Percentiles rank a stretch among this genome's conserved stretches.
phyloP scores from a whole-genome alignment of 2,888 invertebrate genomes.

The Cosmia trapezina region DNA sequence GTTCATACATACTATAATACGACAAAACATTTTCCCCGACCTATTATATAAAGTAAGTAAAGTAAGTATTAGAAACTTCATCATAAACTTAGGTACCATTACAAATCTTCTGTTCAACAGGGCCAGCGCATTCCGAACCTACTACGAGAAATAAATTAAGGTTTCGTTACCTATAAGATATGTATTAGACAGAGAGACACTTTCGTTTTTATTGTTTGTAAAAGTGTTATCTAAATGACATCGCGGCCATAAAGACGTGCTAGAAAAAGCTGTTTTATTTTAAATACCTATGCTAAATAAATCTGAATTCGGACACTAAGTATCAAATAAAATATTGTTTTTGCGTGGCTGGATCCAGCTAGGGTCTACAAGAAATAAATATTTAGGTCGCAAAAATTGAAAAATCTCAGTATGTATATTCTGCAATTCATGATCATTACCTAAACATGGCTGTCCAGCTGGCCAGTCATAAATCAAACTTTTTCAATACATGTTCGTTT shows the following conservation, averaged over 20 bases:
- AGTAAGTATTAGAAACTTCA: too few relatives aligned
- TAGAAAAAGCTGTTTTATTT: not conserved
- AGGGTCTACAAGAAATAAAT: not conserved
- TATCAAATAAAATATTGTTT: constrained; percentile 30
- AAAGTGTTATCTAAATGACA: constrained; percentile 29
- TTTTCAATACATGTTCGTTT: constrained; percentile 25
- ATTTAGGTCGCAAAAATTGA: not conserved
- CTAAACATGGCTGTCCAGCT: constrained; percentile 9
- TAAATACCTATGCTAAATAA: not conserved
- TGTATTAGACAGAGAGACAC: too few relatives aligned
- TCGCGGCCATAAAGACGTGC: constrained; percentile 21
- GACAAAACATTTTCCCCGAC: too few relatives aligned
- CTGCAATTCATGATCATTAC: constrained; percentile 16
- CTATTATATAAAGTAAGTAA: too few relatives aligned
- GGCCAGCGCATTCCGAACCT: not conserved
- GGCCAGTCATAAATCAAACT: constrained; percentile 20
- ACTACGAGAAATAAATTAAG: constrained; percentile 13
- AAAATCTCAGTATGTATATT: constrained; percentile 7
- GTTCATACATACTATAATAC: too few relatives aligned
- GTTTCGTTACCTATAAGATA: constrained; percentile 6
- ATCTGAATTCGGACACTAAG: not conserved
- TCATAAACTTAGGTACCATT: too few relatives aligned
- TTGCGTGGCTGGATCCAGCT: constrained; percentile 15
- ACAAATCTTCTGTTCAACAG: too few relatives aligned
- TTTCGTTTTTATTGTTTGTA: constrained; percentile 17